phyloP scores from a whole-genome alignment of 1,140 invertebrate genomes.

The Penaeus chinensis region DNA sequence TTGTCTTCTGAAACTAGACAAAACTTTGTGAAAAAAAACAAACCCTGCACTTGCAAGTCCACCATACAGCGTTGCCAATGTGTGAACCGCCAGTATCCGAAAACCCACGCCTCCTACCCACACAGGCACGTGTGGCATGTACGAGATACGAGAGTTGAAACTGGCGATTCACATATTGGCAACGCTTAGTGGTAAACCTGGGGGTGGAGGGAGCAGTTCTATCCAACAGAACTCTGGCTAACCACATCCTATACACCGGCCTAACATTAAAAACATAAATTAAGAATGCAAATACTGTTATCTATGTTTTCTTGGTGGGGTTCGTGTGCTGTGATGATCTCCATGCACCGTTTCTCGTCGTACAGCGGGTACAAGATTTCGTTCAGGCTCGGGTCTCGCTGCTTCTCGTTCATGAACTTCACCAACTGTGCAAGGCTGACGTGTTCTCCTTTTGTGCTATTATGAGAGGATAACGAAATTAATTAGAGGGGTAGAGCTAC shows the following conservation, averaged over 20 bases:
- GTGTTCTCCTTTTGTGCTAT: conserved; percentile 86
- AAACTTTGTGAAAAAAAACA: too few relatives aligned
- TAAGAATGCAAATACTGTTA: conserved; percentile 76
- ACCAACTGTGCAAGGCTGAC: conserved; percentile 91
- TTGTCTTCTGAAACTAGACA: too few relatives aligned
- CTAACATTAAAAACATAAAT: background rate
- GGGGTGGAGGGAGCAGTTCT: too few relatives aligned
- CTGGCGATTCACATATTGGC: too few relatives aligned
- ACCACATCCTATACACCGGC: background rate
- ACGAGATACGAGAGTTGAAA: too few relatives aligned
- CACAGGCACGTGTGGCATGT: too few relatives aligned
- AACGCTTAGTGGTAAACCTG: too few relatives aligned
- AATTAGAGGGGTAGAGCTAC: background rate
- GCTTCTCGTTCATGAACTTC: conserved; percentile 97
- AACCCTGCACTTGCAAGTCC: too few relatives aligned
- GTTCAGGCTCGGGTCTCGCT: conserved; percentile 97
- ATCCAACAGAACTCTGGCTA: too few relatives aligned
- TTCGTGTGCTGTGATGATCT: conserved; percentile 96
- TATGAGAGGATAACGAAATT: conserved; percentile 36
- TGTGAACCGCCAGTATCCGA: too few relatives aligned
- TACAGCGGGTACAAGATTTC: conserved; percentile 99
- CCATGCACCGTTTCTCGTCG: conserved; percentile 90
- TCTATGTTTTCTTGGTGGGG: conserved; percentile 82
- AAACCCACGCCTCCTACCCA: too few relatives aligned
- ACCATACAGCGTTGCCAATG: too few relatives aligned